Evolutionary conservation across 2,888 invertebrate genomes (phyloP).

Genomic region (Muschampia plurimacula): DNA sequence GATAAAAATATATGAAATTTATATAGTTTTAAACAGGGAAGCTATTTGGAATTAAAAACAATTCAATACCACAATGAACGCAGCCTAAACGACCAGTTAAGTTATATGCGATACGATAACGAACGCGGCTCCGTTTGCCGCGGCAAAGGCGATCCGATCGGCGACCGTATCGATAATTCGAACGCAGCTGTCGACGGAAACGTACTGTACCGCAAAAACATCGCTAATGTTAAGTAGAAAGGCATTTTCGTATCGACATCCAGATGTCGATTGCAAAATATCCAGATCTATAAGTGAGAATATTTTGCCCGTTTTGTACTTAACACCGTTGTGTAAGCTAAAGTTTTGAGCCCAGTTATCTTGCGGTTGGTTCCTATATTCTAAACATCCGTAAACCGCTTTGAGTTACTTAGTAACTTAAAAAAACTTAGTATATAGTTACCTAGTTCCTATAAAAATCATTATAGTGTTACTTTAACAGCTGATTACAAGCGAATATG

Average conservation of each 20-base stretch:
- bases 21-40: too few relatives aligned
- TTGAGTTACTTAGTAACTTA: too few relatives aligned
- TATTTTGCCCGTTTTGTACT: background rate
- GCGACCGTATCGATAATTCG: constrained; percentile 61
- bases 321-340: background rate
- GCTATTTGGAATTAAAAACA: constrained; percentile 7
- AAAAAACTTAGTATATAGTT: too few relatives aligned
- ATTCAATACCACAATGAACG: constrained; percentile 50
- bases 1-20: too few relatives aligned
- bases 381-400: too few relatives aligned
- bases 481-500: too few relatives aligned
- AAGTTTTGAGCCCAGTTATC: too few relatives aligned
- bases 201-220: constrained; percentile 52
- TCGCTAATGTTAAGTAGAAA: constrained; percentile 47
- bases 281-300: background rate
- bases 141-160: constrained; percentile 67
- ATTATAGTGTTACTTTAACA: too few relatives aligned
- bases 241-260: constrained; percentile 42
- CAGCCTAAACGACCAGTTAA: constrained; percentile 60
- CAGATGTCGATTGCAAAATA: constrained; percentile 27
- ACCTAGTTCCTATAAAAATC: too few relatives aligned
- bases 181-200: constrained; percentile 63
- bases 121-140: constrained; percentile 71
- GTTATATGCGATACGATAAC: constrained; percentile 72
- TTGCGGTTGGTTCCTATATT: too few relatives aligned